A percentile compares a stretch with the other conserved stretches of the same genome.
Conservation (phyloP, 1,140 invertebrate species). For the Phymorhynchus buccinoides region DNA sequence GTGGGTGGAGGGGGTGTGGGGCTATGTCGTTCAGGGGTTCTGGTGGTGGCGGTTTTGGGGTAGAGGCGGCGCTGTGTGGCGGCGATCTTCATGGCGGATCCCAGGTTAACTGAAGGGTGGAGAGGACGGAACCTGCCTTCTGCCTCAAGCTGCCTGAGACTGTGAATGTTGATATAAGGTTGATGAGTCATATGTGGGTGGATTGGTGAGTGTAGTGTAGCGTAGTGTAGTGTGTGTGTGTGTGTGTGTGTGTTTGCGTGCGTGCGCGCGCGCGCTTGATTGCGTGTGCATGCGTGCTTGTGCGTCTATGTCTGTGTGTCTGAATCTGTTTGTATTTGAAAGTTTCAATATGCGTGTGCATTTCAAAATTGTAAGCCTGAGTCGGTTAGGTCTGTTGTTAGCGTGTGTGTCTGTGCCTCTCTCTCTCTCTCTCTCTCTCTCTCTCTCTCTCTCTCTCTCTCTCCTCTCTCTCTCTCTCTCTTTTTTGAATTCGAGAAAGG, state of each 20-base stretch:
- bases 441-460: conserved; percentile 3
- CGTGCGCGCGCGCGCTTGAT: neutral
- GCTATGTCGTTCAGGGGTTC: neutral
- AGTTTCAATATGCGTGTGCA: too few species aligned
- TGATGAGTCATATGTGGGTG: too few species aligned
- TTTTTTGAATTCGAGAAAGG: too few species aligned
- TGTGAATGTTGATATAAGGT: too few species aligned
- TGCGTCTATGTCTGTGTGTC: neutral
- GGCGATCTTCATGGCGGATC: conserved; percentile 64
- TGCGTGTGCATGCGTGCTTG: neutral
- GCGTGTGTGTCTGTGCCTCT: neutral
- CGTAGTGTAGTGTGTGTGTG: neutral
- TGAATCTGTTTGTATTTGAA: neutral
- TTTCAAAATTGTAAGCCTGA: too few species aligned
- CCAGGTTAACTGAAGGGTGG: conserved; percentile 47
- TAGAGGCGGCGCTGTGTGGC: conserved; percentile 59
- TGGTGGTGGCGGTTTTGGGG: conserved; percentile 37
- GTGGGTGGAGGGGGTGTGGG: neutral
- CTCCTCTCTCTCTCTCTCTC: neutral
- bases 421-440: conserved; percentile 2
- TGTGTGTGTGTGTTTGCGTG: neutral
- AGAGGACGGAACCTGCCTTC: conserved; percentile 55
- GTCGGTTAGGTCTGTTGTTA: too few species aligned
- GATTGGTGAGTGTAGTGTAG: neutral
- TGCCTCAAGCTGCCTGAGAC: conserved; percentile 57